A percentile compares a stretch with the other conserved stretches of the same genome.
Evolutionary conservation across 2,113 vertebrate genomes (phyloP).

Genomic region (Sciurus niger): DNA sequence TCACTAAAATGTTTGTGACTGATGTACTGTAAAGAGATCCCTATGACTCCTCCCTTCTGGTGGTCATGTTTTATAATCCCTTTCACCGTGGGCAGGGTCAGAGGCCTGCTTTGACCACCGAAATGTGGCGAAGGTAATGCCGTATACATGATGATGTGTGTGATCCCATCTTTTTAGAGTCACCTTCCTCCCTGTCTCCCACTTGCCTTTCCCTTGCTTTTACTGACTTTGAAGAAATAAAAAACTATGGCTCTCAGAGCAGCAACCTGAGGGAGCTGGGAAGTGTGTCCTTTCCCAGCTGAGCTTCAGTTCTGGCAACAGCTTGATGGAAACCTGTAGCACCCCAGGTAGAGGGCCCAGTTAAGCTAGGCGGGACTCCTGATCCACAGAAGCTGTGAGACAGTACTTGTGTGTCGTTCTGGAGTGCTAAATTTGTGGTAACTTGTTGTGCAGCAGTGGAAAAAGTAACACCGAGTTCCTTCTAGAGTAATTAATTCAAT

Average conservation of each 20-base stretch:
- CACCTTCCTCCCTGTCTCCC: too few species aligned
- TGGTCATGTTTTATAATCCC: neutral
- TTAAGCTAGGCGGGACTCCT: neutral
- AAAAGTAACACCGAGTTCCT: neutral
- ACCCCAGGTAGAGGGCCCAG: neutral
- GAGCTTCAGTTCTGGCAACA: neutral
- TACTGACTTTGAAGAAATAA: neutral
- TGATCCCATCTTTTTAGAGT: neutral
- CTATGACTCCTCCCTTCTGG: neutral
- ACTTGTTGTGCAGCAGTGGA: neutral
- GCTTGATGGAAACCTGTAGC: neutral
- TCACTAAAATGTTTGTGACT: neutral
- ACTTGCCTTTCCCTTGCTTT: too few species aligned
- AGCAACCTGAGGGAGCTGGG: neutral
- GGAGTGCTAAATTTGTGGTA: neutral
- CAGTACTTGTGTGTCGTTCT: neutral
- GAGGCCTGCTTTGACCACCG: neutral
- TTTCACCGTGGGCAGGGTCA: neutral
- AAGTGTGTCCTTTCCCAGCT: neutral
- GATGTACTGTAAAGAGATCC: neutral
- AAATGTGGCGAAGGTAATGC: neutral
- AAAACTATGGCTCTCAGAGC: neutral
- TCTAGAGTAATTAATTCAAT: neutral
- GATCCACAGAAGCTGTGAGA: neutral
- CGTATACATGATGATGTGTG: neutral